A percentile compares a stretch with the other conserved stretches of the same genome.
phyloP scores from a whole-genome alignment of 2,888 invertebrate genomes.

The Corythucha ciliata region DNA sequence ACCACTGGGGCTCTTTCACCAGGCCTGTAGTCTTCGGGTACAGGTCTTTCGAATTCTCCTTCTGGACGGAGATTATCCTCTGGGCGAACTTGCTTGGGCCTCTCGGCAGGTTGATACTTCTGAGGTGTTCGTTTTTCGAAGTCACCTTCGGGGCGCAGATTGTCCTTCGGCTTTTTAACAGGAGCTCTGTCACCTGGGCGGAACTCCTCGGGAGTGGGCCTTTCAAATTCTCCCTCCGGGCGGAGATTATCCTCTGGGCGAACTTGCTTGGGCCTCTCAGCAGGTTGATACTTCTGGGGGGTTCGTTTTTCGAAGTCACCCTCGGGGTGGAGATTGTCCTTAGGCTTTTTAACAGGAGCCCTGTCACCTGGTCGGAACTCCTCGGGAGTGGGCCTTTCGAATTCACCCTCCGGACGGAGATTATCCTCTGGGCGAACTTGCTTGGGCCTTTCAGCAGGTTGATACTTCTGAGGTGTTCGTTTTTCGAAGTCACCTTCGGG shows the following conservation, averaged over 20 bases:
- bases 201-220: slow-evolving; percentile 37
- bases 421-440: slow-evolving; percentile 41
- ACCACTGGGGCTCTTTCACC: slow-evolving; percentile 41
- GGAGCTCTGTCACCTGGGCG: slow-evolving; percentile 18
- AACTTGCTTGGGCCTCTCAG: slow-evolving; percentile 43
- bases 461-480: slow-evolving; percentile 41
- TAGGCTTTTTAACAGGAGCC: slow-evolving; percentile 30
- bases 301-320: slow-evolving; percentile 42
- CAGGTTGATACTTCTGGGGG: slow-evolving; percentile 41
- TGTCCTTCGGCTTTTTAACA: slow-evolving; percentile 46
- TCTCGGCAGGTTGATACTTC: slow-evolving; percentile 49
- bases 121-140: slow-evolving; percentile 39
- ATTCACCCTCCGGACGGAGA: slow-evolving; percentile 49
- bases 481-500: slow-evolving; percentile 50
- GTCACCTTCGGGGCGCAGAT: slow-evolving; percentile 43
- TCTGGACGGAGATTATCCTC: slow-evolving; percentile 39
- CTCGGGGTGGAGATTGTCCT: slow-evolving; percentile 46
- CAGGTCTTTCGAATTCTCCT: slow-evolving; percentile 38
- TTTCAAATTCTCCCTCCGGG: slow-evolving; percentile 45
- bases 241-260: slow-evolving; percentile 42
- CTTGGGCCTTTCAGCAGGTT: slow-evolving; percentile 43
- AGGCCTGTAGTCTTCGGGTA: slow-evolving; percentile 41
- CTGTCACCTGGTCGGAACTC: slow-evolving; percentile 44
- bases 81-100: slow-evolving; percentile 39
- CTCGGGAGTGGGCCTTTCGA: slow-evolving; percentile 40